Evolutionary conservation across 1,140 invertebrate genomes (phyloP).

Genomic region (Spodoptera frugiperda): DNA sequence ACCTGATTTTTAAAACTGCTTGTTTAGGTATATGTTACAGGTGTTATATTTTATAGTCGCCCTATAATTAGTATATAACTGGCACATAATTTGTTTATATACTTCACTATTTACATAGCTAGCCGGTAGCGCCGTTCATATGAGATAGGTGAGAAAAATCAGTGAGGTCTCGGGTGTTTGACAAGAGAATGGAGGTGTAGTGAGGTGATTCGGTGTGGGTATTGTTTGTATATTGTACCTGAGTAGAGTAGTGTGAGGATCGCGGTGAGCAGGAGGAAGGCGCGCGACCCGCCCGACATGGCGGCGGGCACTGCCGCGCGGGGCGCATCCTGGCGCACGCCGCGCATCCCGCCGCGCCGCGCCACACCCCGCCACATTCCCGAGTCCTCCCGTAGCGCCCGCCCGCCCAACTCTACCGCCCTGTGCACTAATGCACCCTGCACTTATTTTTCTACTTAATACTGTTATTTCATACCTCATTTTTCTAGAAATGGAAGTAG

Average conservation of each 20-base stretch:
- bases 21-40: background rate
- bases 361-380: background rate
- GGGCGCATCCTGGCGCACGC: background rate
- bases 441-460: background rate
- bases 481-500: background rate
- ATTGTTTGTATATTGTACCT: constrained; percentile 64
- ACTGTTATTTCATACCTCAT: background rate
- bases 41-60: background rate
- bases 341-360: constrained; percentile 6
- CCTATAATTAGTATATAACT: background rate
- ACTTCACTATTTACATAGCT: constrained; percentile 17
- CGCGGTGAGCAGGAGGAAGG: constrained; percentile 63
- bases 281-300: constrained; percentile 79
- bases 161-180: no score
- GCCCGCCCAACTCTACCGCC: constrained; percentile 1
- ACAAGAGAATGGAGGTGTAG: background rate
- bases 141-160: background rate
- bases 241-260: constrained; percentile 75
- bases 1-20: no score
- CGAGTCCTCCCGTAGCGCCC: constrained; percentile 17
- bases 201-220: background rate
- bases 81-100: constrained; percentile 14
- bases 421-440: constrained; percentile 26
- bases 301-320: constrained; percentile 61
- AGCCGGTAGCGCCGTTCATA: constrained; percentile 5